Percentiles rank a stretch among this genome's conserved stretches.
These are phyloP conservation scores for Drosophila merina DNA, from an alignment of 2,888 invertebrate species.

Conservation along the genomic window DNA sequence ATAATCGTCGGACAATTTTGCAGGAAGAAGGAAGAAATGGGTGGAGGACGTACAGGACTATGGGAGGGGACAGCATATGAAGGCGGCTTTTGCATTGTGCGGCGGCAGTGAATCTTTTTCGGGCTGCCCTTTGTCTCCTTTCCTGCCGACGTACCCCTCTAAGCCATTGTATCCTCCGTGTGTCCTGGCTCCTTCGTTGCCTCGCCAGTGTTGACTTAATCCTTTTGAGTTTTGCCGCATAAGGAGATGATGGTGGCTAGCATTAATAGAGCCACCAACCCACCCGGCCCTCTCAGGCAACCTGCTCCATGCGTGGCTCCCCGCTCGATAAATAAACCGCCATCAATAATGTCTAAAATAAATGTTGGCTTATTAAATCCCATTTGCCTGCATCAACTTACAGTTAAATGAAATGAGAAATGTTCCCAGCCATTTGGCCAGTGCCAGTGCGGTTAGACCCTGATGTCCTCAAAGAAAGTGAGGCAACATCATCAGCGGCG, in stretches of 20 bases:
- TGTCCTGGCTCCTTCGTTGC: slow-evolving; percentile 8
- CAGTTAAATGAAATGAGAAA: slow-evolving; percentile 73
- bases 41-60: neutral
- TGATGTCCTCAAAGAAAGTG: slow-evolving; percentile 50
- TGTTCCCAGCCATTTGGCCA: slow-evolving; percentile 58
- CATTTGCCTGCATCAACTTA: slow-evolving; percentile 68
- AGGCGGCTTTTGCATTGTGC: slow-evolving; percentile 75
- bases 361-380: slow-evolving; percentile 80
- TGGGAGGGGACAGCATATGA: slow-evolving; percentile 40
- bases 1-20: slow-evolving; percentile 71
- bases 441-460: slow-evolving; percentile 41
- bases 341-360: slow-evolving; percentile 79
- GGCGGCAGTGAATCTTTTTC: slow-evolving; percentile 70
- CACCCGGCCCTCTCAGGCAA: slow-evolving; percentile 3
- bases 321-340: slow-evolving; percentile 65
- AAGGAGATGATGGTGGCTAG: slow-evolving; percentile 43
- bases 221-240: slow-evolving; percentile 82
- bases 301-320: neutral
- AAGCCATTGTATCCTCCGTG: slow-evolving; percentile 4
- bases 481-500: slow-evolving; percentile 63
- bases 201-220: slow-evolving; percentile 64
- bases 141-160: neutral
- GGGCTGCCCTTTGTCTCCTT: slow-evolving; percentile 58
- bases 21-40: neutral
- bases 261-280: slow-evolving; percentile 61